These are phyloP conservation scores for Spatulosminthurus flaviceps DNA, from an alignment of 2,888 invertebrate species.

Conservation along the genomic window DNA sequence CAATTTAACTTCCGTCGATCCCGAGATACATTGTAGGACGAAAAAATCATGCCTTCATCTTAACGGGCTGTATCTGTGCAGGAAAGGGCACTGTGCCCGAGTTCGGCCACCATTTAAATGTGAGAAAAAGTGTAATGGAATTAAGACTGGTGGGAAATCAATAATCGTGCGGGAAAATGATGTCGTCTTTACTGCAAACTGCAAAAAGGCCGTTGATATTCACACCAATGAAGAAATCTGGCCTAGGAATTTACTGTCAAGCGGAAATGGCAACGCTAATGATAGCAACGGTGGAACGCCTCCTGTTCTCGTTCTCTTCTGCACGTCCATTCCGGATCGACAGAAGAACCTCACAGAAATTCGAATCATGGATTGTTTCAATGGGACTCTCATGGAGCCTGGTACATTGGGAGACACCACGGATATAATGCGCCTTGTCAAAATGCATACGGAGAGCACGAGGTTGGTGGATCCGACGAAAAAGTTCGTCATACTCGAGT, in stretches of 20 bases:
- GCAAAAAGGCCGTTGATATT: conserved; percentile 75
- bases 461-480: conserved; percentile 71
- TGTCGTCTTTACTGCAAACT: conserved; percentile 86
- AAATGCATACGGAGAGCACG: conserved; percentile 61
- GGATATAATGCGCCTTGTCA: conserved; percentile 66
- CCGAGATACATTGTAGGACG: conserved; percentile 66
- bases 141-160: conserved; percentile 86
- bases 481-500: conserved; percentile 82
- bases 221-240: conserved; percentile 60
- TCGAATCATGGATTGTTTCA: conserved; percentile 77
- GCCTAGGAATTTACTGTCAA: conserved; percentile 48
- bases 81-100: conserved; percentile 78
- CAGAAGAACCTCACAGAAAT: conserved; percentile 50
- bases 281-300: conserved; percentile 39
- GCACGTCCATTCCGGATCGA: conserved; percentile 56
- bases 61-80: conserved; percentile 84
- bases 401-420: conserved; percentile 80
- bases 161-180: conserved; percentile 87
- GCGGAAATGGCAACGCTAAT: not conserved
- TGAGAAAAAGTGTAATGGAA: conserved; percentile 86
- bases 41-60: conserved; percentile 72
- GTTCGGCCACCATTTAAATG: conserved; percentile 89
- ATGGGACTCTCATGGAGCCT: conserved; percentile 82
- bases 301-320: conserved; percentile 61
- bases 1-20: conserved; percentile 83